Base-by-base conservation (phyloP, 2,888 invertebrate genomes). In the Nephrotoma flavescens region DNA sequence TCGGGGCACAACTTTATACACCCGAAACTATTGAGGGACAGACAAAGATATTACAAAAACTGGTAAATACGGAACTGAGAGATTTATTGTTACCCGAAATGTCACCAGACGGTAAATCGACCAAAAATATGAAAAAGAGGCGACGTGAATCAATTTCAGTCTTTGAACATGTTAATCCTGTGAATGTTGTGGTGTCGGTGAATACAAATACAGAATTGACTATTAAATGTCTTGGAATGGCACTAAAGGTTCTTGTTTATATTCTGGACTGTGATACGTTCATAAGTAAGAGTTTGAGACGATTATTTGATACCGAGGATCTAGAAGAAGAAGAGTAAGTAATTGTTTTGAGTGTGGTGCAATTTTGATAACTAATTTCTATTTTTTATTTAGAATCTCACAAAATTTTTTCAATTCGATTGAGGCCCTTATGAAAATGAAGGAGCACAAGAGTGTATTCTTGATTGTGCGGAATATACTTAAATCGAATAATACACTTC, bases 391-490 rank as follows among this genome's bases (percentile, higher is more conserved):
- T 71, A 85, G 85, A 4, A 85, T 89, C 15, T 88, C 87, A 85
- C 88, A 89, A 4, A 89, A 90, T 86, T 92, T 92, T 89, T 90
- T 90, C 87, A 86, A 88, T 41, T 90, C 90, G 0, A 85, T 92
- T 41, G 90, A 91, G 87, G 88, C 90, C 15, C 87, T 92, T 12
- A 88, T 90, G 15, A 92, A 91, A 88, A 89, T 89, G 5, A 91
- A 91, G 88, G 89, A 90, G 83, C 90, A 92, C 47, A 89, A 89
- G 86, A 88, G 89, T 86, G 91, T 91, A 90, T 91, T 91, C 86
- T 89, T 89, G 2, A 90, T 91, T 87, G 89, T 90, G 0, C 90
- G 91, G 87, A 89, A 89, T 87, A 86, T 92, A 19, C 87, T 90
- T n/a, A 89, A 89, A 19, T 90, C 90, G 88, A 91, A 91, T 86